phyloP scores from a whole-genome alignment of 2,888 invertebrate species.

The Tortrix viridana region DNA sequence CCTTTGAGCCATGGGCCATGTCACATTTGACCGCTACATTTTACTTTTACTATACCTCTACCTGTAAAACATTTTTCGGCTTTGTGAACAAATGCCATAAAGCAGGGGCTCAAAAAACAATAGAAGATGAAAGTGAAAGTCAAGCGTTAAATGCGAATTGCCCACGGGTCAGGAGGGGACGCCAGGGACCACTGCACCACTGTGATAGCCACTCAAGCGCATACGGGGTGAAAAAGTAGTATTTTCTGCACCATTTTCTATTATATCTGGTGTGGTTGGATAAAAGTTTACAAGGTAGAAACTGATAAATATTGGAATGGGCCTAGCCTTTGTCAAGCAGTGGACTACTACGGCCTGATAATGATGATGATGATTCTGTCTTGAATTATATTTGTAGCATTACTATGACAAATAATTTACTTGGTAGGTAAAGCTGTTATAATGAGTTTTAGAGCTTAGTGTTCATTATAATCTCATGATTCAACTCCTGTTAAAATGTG shows the following conservation, averaged over 20 bases:
- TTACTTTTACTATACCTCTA: no score
- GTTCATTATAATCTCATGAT: no score
- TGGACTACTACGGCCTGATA: no score
- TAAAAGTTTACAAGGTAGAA: slow-evolving; percentile 4
- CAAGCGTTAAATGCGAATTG: slow-evolving; percentile 35
- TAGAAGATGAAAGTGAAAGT: slow-evolving; percentile 25
- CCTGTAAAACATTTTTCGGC: background rate
- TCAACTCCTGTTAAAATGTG: no score
- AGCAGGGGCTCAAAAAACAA: slow-evolving; percentile 28
- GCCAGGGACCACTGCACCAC: slow-evolving; percentile 19
- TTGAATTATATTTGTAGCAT: no score
- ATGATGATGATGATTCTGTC: no score
- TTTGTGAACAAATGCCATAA: slow-evolving; percentile 24
- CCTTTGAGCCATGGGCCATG: no score
- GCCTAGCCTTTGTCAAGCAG: no score
- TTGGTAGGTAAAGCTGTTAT: no score
- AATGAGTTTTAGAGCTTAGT: no score
- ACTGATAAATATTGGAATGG: background rate
- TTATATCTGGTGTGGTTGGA: slow-evolving; percentile 13
- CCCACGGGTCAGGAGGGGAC: slow-evolving; percentile 27
- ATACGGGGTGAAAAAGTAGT: slow-evolving; percentile 28
- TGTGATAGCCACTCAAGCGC: slow-evolving; percentile 33
- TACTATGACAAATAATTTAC: no score
- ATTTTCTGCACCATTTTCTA: slow-evolving; percentile 31
- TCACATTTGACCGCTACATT: no score